Percentiles rank a stretch among this genome's conserved stretches.
Evolutionary conservation across 2,888 invertebrate species (phyloP).

Genomic region (Andricus curvator): DNA sequence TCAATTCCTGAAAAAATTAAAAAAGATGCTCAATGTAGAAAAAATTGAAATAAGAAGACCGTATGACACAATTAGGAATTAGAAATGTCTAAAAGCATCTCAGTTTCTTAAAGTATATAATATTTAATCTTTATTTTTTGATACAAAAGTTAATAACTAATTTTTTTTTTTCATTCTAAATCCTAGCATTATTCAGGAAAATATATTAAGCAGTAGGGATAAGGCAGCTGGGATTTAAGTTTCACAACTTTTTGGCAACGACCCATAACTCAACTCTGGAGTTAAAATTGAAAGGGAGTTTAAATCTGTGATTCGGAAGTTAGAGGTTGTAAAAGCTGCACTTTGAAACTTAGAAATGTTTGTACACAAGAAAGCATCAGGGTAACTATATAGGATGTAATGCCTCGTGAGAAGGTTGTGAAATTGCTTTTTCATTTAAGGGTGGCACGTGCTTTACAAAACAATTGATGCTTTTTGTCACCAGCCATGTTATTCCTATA

Average conservation of each 20-base stretch:
- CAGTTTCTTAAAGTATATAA: no score
- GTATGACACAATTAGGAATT: no score
- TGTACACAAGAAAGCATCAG: neutral
- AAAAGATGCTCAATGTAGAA: no score
- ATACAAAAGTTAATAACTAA: no score
- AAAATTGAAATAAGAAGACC: no score
- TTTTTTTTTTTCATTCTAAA: no score
- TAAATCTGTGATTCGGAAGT: neutral
- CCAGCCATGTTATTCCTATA: neutral
- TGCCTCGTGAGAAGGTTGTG: neutral
- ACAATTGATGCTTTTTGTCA: neutral
- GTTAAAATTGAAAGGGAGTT: neutral
- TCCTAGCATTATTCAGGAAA: no score
- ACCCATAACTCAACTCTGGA: neutral
- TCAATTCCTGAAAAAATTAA: no score
- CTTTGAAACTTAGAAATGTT: neutral
- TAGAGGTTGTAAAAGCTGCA: neutral
- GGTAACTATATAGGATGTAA: no score
- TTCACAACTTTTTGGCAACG: neutral
- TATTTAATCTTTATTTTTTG: no score
- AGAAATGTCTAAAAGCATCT: no score
- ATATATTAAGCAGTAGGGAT: no score
- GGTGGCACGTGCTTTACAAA: neutral
- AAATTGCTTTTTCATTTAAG: constrained; percentile 28
- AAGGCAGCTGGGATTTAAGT: neutral